Evolutionary conservation across 2,113 vertebrate genomes (phyloP).

Genomic region (Cyprinus carpio): DNA sequence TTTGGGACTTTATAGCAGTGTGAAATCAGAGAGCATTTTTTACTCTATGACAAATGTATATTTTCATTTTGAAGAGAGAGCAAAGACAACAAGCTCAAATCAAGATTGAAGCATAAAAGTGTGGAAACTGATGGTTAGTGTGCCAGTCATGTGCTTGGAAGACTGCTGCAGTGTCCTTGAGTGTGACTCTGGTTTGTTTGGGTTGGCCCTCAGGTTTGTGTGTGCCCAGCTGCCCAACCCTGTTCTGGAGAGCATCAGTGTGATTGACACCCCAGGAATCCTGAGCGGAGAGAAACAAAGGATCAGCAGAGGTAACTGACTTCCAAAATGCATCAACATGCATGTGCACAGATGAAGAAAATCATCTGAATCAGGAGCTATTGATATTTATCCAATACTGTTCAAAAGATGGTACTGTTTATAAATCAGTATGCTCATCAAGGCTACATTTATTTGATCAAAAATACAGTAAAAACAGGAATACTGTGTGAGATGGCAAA

Average conservation of each 20-base stretch:
- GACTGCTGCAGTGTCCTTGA: background rate
- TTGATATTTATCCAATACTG: background rate
- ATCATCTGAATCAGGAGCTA: background rate
- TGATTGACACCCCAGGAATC: constrained; percentile 94
- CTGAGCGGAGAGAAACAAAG: constrained; percentile 94
- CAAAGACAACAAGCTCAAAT: too few species aligned
- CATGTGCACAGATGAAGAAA: constrained; percentile 48
- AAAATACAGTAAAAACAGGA: background rate
- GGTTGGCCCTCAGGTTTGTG: constrained; percentile 78
- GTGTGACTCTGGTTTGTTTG: constrained; percentile 27
- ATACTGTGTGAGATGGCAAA: background rate
- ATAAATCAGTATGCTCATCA: background rate
- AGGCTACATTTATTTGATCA: background rate
- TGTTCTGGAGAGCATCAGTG: constrained; percentile 92
- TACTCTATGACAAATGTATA: background rate
- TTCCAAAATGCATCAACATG: constrained; percentile 14
- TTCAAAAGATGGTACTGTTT: background rate
- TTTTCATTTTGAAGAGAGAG: background rate
- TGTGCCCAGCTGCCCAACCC: constrained; percentile 91
- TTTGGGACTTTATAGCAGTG: background rate
- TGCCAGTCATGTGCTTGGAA: background rate
- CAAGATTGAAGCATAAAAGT: too few species aligned
- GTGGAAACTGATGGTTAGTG: background rate
- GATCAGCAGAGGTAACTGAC: constrained; percentile 85
- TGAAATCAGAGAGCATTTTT: background rate